These are phyloP conservation scores for Aradophagus sp. DNA, from an alignment of 1,140 invertebrate species.

Conservation along the genomic window DNA sequence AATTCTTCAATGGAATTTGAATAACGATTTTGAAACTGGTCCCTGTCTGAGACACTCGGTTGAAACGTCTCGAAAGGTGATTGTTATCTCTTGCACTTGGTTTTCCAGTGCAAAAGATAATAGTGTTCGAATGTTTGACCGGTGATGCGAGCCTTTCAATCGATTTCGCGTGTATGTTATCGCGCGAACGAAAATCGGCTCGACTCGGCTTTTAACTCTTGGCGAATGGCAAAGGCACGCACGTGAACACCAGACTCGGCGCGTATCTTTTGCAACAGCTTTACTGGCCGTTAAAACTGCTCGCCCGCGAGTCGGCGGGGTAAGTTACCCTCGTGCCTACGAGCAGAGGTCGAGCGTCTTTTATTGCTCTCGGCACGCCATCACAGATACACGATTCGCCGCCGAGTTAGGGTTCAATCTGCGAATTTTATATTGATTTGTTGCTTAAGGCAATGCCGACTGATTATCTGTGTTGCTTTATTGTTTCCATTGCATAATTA, in stretches of 20 bases:
- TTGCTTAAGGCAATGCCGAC: slow-evolving; percentile 27
- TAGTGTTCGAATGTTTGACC: too few relatives aligned
- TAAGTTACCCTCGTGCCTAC: slow-evolving; percentile 36
- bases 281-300: slow-evolving; percentile 32
- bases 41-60: too few relatives aligned
- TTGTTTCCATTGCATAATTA: too few relatives aligned
- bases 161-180: slow-evolving; percentile 49
- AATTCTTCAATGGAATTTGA: too few relatives aligned
- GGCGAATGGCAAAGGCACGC: slow-evolving; percentile 3
- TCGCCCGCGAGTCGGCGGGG: slow-evolving; percentile 15
- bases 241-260: too few relatives aligned
- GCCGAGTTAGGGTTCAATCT: slow-evolving; percentile 23
- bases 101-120: too few relatives aligned
- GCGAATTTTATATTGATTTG: slow-evolving; percentile 39
- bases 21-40: too few relatives aligned
- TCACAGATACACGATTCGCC: slow-evolving; percentile 38
- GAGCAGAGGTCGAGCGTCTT: slow-evolving; percentile 42
- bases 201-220: slow-evolving; percentile 3
- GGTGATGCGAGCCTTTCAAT: too few relatives aligned
- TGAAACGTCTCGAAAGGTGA: too few relatives aligned
- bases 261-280: too few relatives aligned
- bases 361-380: slow-evolving; percentile 46
- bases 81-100: too few relatives aligned
- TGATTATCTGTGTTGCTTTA: too few relatives aligned
- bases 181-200: slow-evolving; percentile 30